Conservation (phyloP, 2,888 invertebrate species). For the Poecilus cupreus region DNA sequence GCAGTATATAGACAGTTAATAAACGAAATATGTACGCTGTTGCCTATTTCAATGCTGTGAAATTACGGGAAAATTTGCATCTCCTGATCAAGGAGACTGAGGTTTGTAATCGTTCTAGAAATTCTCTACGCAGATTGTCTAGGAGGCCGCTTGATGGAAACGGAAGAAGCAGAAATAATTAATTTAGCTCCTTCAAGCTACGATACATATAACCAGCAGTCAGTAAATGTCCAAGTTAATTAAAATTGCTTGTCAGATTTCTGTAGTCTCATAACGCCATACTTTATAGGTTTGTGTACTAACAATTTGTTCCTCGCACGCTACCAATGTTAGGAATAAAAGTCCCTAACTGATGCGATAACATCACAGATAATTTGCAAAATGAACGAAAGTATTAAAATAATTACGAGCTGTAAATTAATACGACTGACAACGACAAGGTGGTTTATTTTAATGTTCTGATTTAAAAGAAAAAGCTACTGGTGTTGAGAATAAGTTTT, state of each 20-base stretch:
- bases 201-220: conserved; percentile 22
- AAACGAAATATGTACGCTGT: no score
- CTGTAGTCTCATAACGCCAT: conserved; percentile 35
- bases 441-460: conserved; percentile 22
- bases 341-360: conserved; percentile 42
- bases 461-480: conserved; percentile 34
- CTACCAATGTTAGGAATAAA: conserved; percentile 43
- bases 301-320: conserved; percentile 46
- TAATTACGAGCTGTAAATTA: conserved; percentile 54
- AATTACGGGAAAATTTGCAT: no score
- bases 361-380: conserved; percentile 51
- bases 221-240: conserved; percentile 42
- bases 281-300: conserved; percentile 43
- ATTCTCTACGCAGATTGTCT: neutral
- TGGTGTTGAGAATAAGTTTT: neutral
- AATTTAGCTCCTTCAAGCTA: neutral
- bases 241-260: conserved; percentile 49
- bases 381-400: conserved; percentile 55
- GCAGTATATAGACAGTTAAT: no score
- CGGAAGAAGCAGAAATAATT: conserved; percentile 23
- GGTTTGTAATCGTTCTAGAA: neutral
- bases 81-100: no score
- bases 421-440: conserved; percentile 42
- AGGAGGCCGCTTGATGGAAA: neutral
- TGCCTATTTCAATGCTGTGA: no score